Base-by-base conservation (phyloP, 1,140 invertebrate genomes). In the Diploscapter pachys region DNA sequence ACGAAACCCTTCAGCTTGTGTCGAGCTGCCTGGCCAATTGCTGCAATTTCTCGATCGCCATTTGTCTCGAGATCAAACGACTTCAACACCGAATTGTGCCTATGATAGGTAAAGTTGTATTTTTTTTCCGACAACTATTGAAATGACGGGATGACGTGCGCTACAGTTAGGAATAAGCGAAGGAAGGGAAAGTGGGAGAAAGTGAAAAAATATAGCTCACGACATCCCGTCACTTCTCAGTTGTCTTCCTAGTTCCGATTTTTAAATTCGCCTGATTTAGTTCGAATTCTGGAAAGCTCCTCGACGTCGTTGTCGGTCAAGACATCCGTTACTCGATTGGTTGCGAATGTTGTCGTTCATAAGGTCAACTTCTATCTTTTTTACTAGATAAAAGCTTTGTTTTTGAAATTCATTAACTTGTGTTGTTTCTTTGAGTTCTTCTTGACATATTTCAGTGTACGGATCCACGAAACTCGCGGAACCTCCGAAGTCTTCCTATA, bases 21-120 rank as follows among this genome's bases (percentile, higher is more conserved):
- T 59, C 31, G 9, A 11, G 49, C 9, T 55, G 53, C 6, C 51
- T 68, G 49, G 66, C 66, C 1, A 68, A 68, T 54, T 68, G 66
- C 48, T 68, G 66, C 48, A 55, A 52, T 55, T 54, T 55, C 66
- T 52, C 66, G 49, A 68, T 55, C 5, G 6, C 11, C 9, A 55
- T 55, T 5, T 68, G 66, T 53, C 66, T 68, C 1, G 66, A 68
- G 57, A 68, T 68, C 52, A 68, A 68, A 54, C 66, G 57, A 55
- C 53, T 9, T 48, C 66, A 68, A n/a, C 5, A 55, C 49, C 9
- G 66, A 68, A 9, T 68, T 55, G 57, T 55, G 52, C 6, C 11
- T 68, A 5, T 68, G 31, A 55, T 55, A 5, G 66, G 66, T 68
- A 68, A 9, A 8, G 5, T 6, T 68, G 52, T 52, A 53, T 68